Base-by-base conservation (phyloP, 2,888 invertebrate species). In the Ashinkailepas kermadecensis region DNA sequence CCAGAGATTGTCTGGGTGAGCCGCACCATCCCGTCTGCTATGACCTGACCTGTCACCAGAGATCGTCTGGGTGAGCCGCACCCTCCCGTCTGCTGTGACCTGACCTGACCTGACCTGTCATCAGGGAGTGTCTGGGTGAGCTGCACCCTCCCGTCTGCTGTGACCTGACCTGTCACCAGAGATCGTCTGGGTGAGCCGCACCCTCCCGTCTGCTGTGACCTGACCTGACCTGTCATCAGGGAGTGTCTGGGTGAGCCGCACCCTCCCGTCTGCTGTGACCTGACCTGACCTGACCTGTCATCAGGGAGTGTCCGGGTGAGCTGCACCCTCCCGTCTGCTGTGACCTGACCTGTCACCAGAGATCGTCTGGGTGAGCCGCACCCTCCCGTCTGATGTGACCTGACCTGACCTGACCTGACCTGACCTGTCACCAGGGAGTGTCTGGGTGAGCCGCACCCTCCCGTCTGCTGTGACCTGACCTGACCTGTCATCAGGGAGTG, bases 311-410 rank as follows among this genome's bases (percentile, higher is more conserved):
- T 85, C 85, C 89, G 80, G 88, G 89, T 0, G 91, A 92, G 84
- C 91, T 92, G 8, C 92, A 92, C 87, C 92, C 92, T 81, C 92
- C 92, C 0, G 90, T 91, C 84, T 91, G 91, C 78, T 92, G 92
- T 87, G 89, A 89, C 23, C 58, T 58, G 58, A 11, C 58, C 13
- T 13, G 10, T 58, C 58, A 13, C 9, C 58, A 58, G 58, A 13
- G 58, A 58, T 9, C 13, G 58, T 58, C 58, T 58, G 58, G 58
- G 58, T 9, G 58, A 58, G 58, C 58, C 58, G 58, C 58, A 58
- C 58, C 58, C 58, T 58, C 58, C 58, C 10, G 58, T 58, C 10
- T 9, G 23, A 12, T 67, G 67, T n/a, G 18, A 23, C 23, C 64
- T 15, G 21, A 8, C 15, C 15, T 21, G 15, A 64, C 64, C 15